Evolutionary conservation across 2,888 invertebrate genomes (phyloP).

Genomic region (Cantharis rufa): DNA sequence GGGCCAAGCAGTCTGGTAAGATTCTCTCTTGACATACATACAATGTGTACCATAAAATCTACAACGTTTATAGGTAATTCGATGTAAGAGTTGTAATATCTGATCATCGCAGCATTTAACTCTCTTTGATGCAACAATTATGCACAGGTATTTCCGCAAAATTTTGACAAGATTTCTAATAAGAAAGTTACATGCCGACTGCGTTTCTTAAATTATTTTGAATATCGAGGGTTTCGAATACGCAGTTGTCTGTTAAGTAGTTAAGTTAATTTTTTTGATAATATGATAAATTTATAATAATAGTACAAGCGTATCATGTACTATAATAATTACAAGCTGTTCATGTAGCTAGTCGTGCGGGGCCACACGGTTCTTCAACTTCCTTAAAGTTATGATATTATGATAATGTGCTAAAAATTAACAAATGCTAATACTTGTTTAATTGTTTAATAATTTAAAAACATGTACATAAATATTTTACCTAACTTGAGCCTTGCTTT

Average conservation of each 20-base stretch:
- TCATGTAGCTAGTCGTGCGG: too few relatives aligned
- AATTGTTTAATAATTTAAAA: too few relatives aligned
- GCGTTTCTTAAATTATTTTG: background rate
- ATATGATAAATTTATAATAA: too few relatives aligned
- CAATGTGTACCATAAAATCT: slow-evolving; percentile 21
- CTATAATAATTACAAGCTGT: too few relatives aligned
- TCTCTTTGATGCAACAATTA: background rate
- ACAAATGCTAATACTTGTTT: too few relatives aligned
- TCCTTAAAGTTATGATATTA: too few relatives aligned
- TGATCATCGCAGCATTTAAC: background rate
- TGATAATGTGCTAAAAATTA: too few relatives aligned
- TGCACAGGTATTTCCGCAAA: background rate
- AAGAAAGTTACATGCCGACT: background rate
- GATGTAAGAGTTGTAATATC: background rate
- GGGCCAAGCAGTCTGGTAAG: slow-evolving; percentile 38
- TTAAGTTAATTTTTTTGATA: too few relatives aligned
- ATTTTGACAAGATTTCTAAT: background rate
- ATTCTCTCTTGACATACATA: slow-evolving; percentile 38
- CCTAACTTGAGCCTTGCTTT: too few relatives aligned
- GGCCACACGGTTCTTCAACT: too few relatives aligned
- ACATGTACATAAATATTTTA: too few relatives aligned
- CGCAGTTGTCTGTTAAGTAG: background rate
- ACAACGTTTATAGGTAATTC: slow-evolving; percentile 1
- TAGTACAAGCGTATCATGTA: too few relatives aligned
- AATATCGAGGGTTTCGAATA: background rate